A percentile compares a stretch with the other conserved stretches of the same genome.
Evolutionary conservation across 2,797 vertebrate species (phyloP).

Genomic region (Sarcophilus harrisii): DNA sequence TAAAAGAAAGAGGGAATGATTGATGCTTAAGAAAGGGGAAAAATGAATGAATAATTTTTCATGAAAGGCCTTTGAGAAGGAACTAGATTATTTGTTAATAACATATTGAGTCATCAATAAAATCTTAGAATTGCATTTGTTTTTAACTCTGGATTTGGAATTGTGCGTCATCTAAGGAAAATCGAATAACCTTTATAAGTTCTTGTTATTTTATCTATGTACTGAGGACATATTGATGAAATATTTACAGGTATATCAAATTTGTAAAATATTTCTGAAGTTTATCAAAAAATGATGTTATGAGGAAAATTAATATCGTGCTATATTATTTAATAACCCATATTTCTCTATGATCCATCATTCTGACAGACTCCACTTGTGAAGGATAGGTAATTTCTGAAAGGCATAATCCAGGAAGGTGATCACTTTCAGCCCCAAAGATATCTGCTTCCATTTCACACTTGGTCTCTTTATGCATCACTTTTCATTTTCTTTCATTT

Average conservation of each 20-base stretch:
- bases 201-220: neutral
- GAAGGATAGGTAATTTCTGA: neutral
- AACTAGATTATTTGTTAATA: conserved; percentile 20
- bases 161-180: neutral
- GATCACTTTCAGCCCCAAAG: neutral
- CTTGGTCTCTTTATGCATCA: neutral
- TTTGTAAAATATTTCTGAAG: neutral
- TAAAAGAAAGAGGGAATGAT: neutral
- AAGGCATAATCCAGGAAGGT: neutral
- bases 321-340: neutral
- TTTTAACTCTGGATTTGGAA: neutral
- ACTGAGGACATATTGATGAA: neutral
- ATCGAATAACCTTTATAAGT: neutral
- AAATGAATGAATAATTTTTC: neutral
- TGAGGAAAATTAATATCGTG: neutral
- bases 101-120: neutral
- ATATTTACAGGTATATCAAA: neutral
- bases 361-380: neutral
- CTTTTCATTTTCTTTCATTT: neutral
- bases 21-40: neutral
- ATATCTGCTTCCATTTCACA: neutral
- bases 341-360: neutral
- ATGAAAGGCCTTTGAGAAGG: conserved; percentile 3
- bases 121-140: neutral
- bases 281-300: neutral